Evolutionary conservation across 2,113 vertebrate genomes (phyloP).

Genomic region (Vicugna pacos): DNA sequence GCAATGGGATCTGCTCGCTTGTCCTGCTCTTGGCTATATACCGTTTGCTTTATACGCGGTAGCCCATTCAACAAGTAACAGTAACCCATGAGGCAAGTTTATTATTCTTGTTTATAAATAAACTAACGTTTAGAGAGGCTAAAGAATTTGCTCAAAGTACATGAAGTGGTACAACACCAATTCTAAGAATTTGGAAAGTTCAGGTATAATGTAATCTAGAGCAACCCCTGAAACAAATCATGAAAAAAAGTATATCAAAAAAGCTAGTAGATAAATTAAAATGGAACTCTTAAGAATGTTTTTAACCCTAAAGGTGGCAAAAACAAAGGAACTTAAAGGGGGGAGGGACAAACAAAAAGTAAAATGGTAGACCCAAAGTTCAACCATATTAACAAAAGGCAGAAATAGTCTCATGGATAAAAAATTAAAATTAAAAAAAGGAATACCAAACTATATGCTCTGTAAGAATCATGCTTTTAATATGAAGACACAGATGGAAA

Average conservation of each 20-base stretch:
- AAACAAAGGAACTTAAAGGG: background rate
- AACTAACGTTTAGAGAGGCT: background rate
- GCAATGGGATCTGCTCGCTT: background rate
- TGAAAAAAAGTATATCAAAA: background rate
- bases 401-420: background rate
- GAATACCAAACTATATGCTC: background rate
- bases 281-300: background rate
- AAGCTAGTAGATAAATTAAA: background rate
- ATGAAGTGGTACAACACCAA: background rate
- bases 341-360: background rate
- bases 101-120: background rate
- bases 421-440: background rate
- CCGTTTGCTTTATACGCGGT: background rate
- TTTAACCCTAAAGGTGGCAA: background rate
- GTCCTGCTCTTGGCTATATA: no score
- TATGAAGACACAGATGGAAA: background rate
- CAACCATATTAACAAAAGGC: background rate
- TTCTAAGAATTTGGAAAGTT: background rate
- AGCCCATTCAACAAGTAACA: background rate
- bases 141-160: background rate
- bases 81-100: background rate
- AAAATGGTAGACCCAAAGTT: background rate
- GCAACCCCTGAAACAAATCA: background rate
- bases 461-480: background rate
- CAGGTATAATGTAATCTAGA: background rate